These are phyloP conservation scores for Ditylenchus weischeri DNA, from an alignment of 2,888 invertebrate genomes.

Conservation along the genomic window DNA sequence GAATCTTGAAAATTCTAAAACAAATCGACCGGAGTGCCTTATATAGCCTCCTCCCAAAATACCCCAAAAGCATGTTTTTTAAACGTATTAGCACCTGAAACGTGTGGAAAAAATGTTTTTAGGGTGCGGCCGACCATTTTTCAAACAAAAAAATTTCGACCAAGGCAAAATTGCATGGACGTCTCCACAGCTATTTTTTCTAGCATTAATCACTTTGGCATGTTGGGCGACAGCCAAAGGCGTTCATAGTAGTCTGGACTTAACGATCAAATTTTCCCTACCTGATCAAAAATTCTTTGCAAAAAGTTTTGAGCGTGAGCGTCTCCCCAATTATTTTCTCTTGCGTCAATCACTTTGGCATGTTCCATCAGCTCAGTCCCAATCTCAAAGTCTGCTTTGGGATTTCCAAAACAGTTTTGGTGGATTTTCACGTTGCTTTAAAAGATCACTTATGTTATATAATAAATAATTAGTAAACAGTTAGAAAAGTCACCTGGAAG, in stretches of 20 bases:
- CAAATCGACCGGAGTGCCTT: too few relatives aligned
- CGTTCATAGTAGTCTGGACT: too few relatives aligned
- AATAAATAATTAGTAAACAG: neutral
- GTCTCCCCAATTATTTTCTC: constrained; percentile 84
- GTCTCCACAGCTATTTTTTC: too few relatives aligned
- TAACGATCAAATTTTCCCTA: constrained; percentile 15
- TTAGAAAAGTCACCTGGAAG: constrained; percentile 59
- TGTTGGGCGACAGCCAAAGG: neutral
- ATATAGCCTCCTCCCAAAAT: too few relatives aligned
- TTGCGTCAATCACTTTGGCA: constrained; percentile 85
- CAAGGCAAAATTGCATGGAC: too few relatives aligned
- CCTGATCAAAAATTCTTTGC: constrained; percentile 62
- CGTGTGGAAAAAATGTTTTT: too few relatives aligned
- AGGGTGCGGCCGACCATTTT: too few relatives aligned
- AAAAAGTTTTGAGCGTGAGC: constrained; percentile 50
- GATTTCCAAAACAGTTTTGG: constrained; percentile 80
- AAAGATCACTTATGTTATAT: neutral
- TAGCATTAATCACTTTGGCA: too few relatives aligned
- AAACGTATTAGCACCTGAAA: too few relatives aligned
- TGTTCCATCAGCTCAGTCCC: constrained; percentile 92
- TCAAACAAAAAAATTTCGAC: too few relatives aligned
- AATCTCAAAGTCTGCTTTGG: constrained; percentile 84
- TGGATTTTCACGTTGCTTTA: constrained; percentile 80
- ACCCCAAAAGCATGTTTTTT: too few relatives aligned
- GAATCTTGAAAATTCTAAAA: too few relatives aligned